phyloP scores from a whole-genome alignment of 2,797 vertebrate species.

The Rallus crepitans region DNA sequence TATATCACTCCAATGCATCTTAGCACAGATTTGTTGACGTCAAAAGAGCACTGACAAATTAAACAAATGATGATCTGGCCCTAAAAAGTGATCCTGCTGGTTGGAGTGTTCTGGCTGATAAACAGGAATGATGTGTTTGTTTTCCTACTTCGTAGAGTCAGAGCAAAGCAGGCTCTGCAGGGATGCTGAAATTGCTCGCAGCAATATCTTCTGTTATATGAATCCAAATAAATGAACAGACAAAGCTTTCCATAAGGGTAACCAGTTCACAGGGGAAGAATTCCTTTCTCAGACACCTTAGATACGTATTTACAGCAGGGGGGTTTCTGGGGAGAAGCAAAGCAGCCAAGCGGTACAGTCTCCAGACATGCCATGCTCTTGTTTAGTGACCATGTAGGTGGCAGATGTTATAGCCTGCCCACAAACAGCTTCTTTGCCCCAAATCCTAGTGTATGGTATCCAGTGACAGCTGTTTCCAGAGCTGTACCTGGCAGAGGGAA shows the following conservation, averaged over 20 bases:
- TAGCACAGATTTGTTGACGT: neutral
- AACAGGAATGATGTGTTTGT: slow-evolving; percentile 9
- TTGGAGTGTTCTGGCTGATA: neutral
- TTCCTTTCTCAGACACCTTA: neutral
- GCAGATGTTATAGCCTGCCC: neutral
- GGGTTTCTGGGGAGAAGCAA: neutral
- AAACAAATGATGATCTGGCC: neutral
- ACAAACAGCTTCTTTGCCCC: neutral
- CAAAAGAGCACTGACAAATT: neutral
- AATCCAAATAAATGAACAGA: slow-evolving; percentile 35
- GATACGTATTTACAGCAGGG: neutral
- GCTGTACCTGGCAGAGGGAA: neutral
- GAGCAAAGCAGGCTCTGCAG: slow-evolving; percentile 18
- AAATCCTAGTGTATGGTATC: neutral
- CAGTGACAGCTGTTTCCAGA: neutral
- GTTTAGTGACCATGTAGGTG: fast-evolving
- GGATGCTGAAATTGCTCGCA: slow-evolving; percentile 12
- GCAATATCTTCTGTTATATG: slow-evolving; percentile 13
- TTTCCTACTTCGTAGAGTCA: neutral
- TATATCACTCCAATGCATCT: neutral
- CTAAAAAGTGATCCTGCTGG: neutral
- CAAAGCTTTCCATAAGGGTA: neutral
- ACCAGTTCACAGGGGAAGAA: neutral
- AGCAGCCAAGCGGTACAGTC: neutral
- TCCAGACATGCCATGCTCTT: neutral